Base-by-base conservation (phyloP, 2,888 invertebrate species). In the Lordiphosa andalusiaca region DNA sequence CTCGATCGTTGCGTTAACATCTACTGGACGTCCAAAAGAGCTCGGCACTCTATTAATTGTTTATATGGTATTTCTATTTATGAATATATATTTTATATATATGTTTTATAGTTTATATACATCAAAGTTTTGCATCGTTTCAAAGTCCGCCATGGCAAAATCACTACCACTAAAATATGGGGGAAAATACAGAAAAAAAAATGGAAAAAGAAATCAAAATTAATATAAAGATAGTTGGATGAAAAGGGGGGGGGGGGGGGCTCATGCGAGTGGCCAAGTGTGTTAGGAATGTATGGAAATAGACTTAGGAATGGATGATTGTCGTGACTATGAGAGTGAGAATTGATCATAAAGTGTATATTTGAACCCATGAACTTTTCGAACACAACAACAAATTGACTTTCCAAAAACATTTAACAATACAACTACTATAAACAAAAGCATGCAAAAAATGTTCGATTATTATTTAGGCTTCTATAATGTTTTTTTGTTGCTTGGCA, bases 61-160 rank as follows among this genome's bases (percentile, higher is more conserved):
- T 60, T 64, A 52, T 57, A 51, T 37, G 19, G 53, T 66, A 39
- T 38, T 59, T 55, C 54, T 60, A 53, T 10, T n/a, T 33, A 44
- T 47, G 30, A 44, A 42, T 56, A 40, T 44, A 44, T 44, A 59
- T 59, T 50, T 48, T 47, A 56, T 30, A 21, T 40, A 47, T 53
- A 13, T 42, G 33, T 3, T 53, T 66, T 64, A 66, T 58, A 70
- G 55, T 55, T 74, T 62, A 69, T 80, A 80, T 48, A 67, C 65
- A 60, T 81, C 76, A 75, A 77, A 80, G 63, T 56, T 67, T 55
- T 56, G 59, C 62, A 83, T 83, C 69, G 80, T 57, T 40, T 86
- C 85, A 61, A 86, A 86, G 69, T 86, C 85, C 80, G 80, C 10
- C 69, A 85, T 81, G 60, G 64, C 71, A 69, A 84, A 86, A 72